Conservation (phyloP, 2,888 invertebrate species). For the Sinodicranocentrus sp. region DNA sequence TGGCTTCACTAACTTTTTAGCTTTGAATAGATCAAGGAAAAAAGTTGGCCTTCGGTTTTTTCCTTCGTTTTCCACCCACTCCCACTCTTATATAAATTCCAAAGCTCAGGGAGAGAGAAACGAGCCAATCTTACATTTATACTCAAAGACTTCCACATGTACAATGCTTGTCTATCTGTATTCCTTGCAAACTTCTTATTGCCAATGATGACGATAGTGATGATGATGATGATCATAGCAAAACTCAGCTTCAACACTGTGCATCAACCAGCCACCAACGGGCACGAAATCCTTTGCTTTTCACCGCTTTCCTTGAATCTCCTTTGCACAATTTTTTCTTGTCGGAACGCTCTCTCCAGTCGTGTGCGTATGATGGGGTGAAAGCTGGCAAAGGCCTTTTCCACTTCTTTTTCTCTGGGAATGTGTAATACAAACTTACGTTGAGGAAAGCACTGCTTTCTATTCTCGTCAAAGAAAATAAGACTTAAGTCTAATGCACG, state of each 20-base stretch:
- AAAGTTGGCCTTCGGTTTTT: conserved; percentile 27
- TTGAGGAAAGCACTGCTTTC: not conserved
- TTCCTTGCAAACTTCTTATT: conserved; percentile 10
- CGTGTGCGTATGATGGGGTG: too few relatives aligned
- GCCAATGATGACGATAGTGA: conserved; percentile 8
- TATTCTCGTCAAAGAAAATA: conserved; percentile 18
- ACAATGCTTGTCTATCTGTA: conserved; percentile 5
- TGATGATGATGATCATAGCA: conserved; percentile 22
- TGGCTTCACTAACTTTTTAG: conserved; percentile 20
- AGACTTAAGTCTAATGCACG: conserved; percentile 17
- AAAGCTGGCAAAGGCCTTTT: too few relatives aligned
- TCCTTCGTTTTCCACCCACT: not conserved
- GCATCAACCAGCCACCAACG: conserved; percentile 12
- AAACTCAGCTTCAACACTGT: not conserved
- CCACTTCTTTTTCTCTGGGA: too few relatives aligned
- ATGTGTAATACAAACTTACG: too few relatives aligned
- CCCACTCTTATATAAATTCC: not conserved
- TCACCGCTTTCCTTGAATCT: conserved; percentile 1
- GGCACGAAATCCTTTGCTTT: conserved; percentile 16
- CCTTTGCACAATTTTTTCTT: not conserved
- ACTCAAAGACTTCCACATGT: not conserved
- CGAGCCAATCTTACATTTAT: not conserved
- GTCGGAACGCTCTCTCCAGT: too few relatives aligned
- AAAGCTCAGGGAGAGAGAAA: not conserved
- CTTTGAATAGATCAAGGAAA: conserved; percentile 28